Evolutionary conservation across 1,140 invertebrate species (phyloP).

Genomic region (Aphelenchoides besseyi): DNA sequence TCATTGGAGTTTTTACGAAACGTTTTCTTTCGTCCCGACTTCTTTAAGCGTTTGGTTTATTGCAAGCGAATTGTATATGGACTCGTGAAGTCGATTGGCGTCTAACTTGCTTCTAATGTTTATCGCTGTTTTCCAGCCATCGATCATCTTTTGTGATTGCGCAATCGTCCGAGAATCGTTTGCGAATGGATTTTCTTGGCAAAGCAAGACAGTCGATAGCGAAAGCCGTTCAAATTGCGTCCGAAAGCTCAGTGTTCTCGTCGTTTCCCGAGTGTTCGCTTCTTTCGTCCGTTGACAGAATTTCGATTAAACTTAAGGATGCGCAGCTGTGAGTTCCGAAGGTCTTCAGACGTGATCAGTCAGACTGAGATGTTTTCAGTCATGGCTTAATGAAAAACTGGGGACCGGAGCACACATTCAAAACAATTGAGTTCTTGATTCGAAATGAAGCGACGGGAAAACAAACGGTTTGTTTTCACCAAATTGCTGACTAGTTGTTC

Average conservation of each 20-base stretch:
- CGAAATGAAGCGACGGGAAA: conserved; percentile 43
- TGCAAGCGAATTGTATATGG: too few species aligned
- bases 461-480: too few species aligned
- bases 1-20: too few species aligned
- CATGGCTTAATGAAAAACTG: conserved; percentile 22
- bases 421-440: conserved; percentile 33
- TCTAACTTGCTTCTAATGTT: too few species aligned
- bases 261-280: conserved; percentile 50
- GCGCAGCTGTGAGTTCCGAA: conserved; percentile 29
- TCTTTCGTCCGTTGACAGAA: conserved; percentile 27
- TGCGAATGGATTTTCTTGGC: conserved; percentile 33
- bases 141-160: too few species aligned
- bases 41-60: too few species aligned
- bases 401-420: conserved; percentile 21
- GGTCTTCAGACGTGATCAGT: background rate
- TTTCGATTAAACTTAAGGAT: conserved; percentile 48
- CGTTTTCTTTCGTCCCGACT: too few species aligned
- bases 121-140: too few species aligned
- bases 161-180: too few species aligned
- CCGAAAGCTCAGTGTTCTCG: conserved; percentile 43
- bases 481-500: too few species aligned
- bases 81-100: too few species aligned
- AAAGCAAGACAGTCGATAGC: conserved; percentile 39
- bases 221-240: conserved; percentile 47
- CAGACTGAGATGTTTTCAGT: conserved; percentile 29